A percentile compares a stretch with the other conserved stretches of the same genome.
phyloP scores from a whole-genome alignment of 2,888 invertebrate species.

The Parnassius glacialis region DNA sequence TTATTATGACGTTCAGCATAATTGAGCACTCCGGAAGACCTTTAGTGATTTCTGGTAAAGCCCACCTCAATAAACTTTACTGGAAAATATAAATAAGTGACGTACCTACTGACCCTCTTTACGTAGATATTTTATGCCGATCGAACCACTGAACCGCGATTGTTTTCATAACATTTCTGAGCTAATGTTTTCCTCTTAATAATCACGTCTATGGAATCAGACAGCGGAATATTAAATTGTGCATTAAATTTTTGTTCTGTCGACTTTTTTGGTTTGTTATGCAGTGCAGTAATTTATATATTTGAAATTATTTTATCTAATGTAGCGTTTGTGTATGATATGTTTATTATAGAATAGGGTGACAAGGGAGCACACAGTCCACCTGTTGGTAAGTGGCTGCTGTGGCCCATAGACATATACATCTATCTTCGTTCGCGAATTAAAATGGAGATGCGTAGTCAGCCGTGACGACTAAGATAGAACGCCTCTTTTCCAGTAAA shows the following conservation, averaged over 20 bases:
- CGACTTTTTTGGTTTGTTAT: not conserved
- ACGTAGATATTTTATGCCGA: slow-evolving; percentile 34
- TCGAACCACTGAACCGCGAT: slow-evolving; percentile 34
- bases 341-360: no score
- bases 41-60: slow-evolving; percentile 34
- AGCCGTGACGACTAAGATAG: no score
- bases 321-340: no score
- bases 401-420: no score
- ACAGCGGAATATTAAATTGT: slow-evolving; percentile 4
- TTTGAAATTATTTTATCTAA: no score
- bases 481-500: no score
- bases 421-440: no score
- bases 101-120: slow-evolving; percentile 27
- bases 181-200: slow-evolving; percentile 35
- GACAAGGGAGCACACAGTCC: no score
- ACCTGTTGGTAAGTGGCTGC: no score
- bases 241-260: not conserved
- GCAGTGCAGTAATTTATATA: no score
- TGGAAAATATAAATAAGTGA: slow-evolving; percentile 31
- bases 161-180: slow-evolving; percentile 39
- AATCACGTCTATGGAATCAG: slow-evolving; percentile 29
- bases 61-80: slow-evolving; percentile 32
- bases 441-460: no score
- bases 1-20: slow-evolving; percentile 31
- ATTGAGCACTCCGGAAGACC: slow-evolving; percentile 32